Conservation (phyloP, 2,113 vertebrate genomes). For the Pomatostomus ruficeps region DNA sequence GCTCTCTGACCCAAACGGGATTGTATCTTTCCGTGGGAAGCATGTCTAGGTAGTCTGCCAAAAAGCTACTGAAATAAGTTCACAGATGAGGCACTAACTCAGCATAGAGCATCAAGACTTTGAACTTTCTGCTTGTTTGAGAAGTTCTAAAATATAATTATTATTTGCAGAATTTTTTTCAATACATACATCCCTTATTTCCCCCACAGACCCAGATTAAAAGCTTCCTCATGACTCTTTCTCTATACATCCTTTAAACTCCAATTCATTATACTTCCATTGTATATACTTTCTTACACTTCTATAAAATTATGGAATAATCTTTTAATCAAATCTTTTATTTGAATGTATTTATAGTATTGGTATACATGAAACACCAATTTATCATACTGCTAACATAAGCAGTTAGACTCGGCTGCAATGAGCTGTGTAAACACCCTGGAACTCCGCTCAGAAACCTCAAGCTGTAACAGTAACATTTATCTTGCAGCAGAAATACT, state of each 20-base stretch:
- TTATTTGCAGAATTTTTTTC: background rate
- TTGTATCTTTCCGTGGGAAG: background rate
- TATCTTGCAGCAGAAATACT: background rate
- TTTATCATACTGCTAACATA: background rate
- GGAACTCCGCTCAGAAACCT: background rate
- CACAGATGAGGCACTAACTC: background rate
- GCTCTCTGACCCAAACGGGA: background rate
- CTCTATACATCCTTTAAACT: background rate
- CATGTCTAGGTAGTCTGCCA: background rate
- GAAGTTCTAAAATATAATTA: background rate
- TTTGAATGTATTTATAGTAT: background rate
- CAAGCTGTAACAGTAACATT: background rate
- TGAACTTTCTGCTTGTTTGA: background rate
- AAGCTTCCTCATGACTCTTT: background rate
- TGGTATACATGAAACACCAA: background rate
- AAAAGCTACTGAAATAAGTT: background rate
- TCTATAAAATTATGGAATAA: background rate
- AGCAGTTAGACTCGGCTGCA: background rate
- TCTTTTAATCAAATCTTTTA: background rate
- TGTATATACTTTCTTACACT: background rate
- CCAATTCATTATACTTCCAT: background rate
- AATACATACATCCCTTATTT: background rate
- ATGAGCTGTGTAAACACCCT: background rate
- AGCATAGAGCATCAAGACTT: background rate
- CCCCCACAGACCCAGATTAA: fast-evolving